Percentiles rank a stretch among this genome's conserved stretches.
Conservation (phyloP, 2,113 vertebrate genomes). For the Cnemophilus loriae region DNA sequence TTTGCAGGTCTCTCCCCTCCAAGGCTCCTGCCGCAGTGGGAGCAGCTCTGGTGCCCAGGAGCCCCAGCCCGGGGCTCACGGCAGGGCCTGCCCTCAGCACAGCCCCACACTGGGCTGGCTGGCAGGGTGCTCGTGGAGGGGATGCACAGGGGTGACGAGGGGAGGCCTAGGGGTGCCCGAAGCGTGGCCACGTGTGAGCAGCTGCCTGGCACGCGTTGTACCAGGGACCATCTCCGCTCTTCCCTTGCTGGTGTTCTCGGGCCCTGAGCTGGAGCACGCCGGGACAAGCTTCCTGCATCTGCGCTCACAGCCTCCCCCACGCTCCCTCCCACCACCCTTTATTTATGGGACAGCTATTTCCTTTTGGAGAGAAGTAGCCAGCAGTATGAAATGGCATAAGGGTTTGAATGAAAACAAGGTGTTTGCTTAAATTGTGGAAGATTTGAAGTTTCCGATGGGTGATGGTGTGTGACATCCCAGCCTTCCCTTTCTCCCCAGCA, state of each 20-base stretch:
- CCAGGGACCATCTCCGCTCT: neutral
- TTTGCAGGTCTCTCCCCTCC: neutral
- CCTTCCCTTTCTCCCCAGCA: neutral
- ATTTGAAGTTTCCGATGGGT: neutral
- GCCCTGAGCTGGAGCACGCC: rapidly evolving
- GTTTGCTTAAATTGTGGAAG: neutral
- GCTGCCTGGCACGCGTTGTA: rapidly evolving
- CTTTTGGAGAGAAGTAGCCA: slow-evolving; percentile 21
- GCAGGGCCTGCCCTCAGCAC: rapidly evolving
- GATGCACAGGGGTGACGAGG: neutral
- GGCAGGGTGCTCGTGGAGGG: rapidly evolving
- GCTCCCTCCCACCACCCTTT: slow-evolving; percentile 15
- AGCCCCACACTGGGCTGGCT: rapidly evolving
- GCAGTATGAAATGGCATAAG: neutral
- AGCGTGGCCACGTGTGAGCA: rapidly evolving
- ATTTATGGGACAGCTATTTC: slow-evolving; percentile 70
- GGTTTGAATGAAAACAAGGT: slow-evolving; percentile 9
- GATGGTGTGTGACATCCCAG: neutral
- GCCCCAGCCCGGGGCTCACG: rapidly evolving
- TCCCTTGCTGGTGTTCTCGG: rapidly evolving
- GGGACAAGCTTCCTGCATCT: neutral
- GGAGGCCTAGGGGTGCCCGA: neutral
- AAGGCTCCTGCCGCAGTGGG: neutral
- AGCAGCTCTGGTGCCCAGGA: neutral
- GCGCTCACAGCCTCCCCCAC: neutral